Evolutionary conservation across 2,113 vertebrate genomes (phyloP), one percentile per base, ranked within the genome.

Genomic region (Odontesthes bonariensis): DNA sequence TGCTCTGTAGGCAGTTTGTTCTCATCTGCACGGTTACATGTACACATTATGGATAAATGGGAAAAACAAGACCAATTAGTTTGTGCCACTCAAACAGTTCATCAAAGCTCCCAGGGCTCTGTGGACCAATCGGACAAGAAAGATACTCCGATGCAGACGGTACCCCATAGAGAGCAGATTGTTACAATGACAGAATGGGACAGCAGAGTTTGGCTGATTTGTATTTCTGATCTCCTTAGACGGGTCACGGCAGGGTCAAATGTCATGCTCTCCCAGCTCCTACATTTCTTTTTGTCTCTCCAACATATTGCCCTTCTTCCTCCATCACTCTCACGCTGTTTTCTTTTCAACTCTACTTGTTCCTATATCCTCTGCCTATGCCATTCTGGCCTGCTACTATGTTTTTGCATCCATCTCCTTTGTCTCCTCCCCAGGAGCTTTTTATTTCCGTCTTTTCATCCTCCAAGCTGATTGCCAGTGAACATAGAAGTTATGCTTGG

Each of bases 21-120:
- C 74, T 70, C 77, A 70, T 22, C 67, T 52, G 7, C 44, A 40
- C 49, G 3, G 73, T 71, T 54, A 32, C 67, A 75, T 54, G 3
- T 67, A 64, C 75, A 79, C 79, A 79, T 69, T 62, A 72, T 70
- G 27, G 60, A 77, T 53, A 74, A 65, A 54, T 73, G 2, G 2
- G 81, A 57, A 78, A 86, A 85, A 91, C 81, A 78, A 75, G 79
- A 86, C 76, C 84, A 87, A 88, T 91, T 89, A 88, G 72, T 84
- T 84, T 65, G 77, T 84, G 79, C 73, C 81, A 90, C 79, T 87
- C 80, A 85, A 76, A 88, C 86, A 83, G 75, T 77, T 81, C 54
- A 78, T 67, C 44, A 63, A 60, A 55, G 65, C 85, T 78, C 81
- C 75, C 0, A 44, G 67, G 83, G 69, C 82, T 85, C 51, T 56